Evolutionary conservation across 1,140 invertebrate species (phyloP).

Genomic region (Temnothorax curvispinosus): DNA sequence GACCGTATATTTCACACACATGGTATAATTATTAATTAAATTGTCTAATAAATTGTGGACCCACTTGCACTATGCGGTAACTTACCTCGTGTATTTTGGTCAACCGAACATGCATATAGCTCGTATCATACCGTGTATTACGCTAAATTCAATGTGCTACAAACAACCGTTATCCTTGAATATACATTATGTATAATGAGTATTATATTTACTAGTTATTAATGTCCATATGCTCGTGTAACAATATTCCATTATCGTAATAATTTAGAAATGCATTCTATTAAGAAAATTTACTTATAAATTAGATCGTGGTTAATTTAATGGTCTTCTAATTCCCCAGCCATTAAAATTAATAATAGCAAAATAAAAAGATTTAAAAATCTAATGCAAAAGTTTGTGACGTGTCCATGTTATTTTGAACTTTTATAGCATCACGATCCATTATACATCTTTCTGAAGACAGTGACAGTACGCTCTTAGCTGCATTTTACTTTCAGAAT

Average conservation of each 20-base stretch:
- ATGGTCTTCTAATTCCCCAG: background rate
- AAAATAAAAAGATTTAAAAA: background rate
- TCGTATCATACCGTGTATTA: slow-evolving; percentile 16
- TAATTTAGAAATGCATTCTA: background rate
- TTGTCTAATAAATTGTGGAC: slow-evolving; percentile 8
- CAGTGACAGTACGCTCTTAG: background rate
- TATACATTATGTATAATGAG: background rate
- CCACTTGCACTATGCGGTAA: background rate
- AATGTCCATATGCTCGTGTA: background rate
- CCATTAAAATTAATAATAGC: background rate
- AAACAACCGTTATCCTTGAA: background rate
- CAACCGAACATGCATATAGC: slow-evolving; percentile 5
- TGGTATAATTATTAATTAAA: slow-evolving; percentile 42
- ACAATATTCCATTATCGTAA: background rate
- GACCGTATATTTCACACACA: background rate
- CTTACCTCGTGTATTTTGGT: slow-evolving; percentile 35
- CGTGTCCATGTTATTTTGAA: background rate
- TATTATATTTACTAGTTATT: background rate
- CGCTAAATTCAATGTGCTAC: slow-evolving; percentile 19
- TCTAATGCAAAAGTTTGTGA: background rate
- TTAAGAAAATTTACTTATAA: background rate
- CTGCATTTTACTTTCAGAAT: background rate
- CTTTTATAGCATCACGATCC: background rate
- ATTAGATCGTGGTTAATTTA: background rate
- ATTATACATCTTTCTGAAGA: background rate